Conservation (phyloP, 2,888 invertebrate species). For the Cosmia pyralina region DNA sequence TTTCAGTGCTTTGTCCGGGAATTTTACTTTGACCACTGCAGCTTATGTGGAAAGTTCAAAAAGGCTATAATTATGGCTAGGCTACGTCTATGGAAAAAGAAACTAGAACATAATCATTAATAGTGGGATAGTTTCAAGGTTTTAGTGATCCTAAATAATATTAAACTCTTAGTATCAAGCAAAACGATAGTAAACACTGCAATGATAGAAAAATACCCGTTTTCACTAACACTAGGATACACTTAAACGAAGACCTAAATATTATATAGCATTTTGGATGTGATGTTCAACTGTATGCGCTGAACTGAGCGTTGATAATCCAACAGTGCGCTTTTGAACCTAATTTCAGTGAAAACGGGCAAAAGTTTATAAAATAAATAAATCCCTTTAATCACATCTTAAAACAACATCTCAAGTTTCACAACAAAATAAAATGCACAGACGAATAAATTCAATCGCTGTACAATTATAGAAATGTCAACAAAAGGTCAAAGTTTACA, state of each 20-base stretch:
- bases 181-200: no score
- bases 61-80: no score
- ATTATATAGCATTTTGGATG: background rate
- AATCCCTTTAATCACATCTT: background rate
- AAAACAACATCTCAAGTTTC: constrained; percentile 4
- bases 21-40: background rate
- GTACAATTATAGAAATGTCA: constrained; percentile 29
- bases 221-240: background rate
- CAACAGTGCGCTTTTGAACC: background rate
- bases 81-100: background rate
- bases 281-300: background rate
- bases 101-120: background rate
- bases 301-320: background rate
- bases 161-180: no score
- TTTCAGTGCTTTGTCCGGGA: constrained; percentile 4
- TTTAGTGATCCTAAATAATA: background rate
- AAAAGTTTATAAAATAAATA: background rate
- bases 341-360: background rate
- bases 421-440: constrained; percentile 34
- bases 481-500: constrained; percentile 16
- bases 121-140: no score
- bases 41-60: background rate
- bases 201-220: background rate
- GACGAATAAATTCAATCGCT: constrained; percentile 32
- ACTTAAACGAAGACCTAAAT: background rate